Base-by-base conservation (phyloP, 2,113 vertebrate genomes). In the Nesospiza acunhae region DNA sequence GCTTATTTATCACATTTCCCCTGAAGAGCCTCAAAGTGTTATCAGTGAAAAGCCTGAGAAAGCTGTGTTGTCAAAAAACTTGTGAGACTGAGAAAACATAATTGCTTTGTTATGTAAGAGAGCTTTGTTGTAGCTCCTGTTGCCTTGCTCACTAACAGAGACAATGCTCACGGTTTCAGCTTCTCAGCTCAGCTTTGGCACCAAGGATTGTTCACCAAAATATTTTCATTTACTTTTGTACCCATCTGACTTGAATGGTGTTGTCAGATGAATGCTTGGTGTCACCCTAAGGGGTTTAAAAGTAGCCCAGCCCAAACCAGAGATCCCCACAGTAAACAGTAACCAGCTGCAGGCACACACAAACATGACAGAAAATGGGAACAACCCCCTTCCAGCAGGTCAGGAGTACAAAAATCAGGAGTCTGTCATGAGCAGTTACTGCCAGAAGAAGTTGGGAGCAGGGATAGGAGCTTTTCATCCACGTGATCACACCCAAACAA, bases 51-150 rank as follows among this genome's bases (percentile, higher is more conserved):
- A 94, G 74, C 64, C 56, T 30, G 70, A 69, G 76, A 92, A 96
- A 80, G 46, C 89, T 80, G 66, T 84, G 69, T 90, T 93, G 91
- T 93, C 39, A 90, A 82, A 79, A 82, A 91, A 94, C 85, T 50
- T 89, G 88, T 77, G 86, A 94, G 83, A 91, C 79, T 84, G 68
- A 84, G 79, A 84, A 96, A 96, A 89, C 27, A 23, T 88, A 92
- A 92, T 84, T 87, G 64, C 72, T 92, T 89, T 0, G 0, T 95
- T 95, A 91, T 37, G 19, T 80, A 92, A 96, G 87, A 44, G 47
- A 0, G 14, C 35, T 28, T 83, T 88, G 58, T 74, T 80, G 84
- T 33, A 70, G 37, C 63, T 95, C 92, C 90, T 94, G 93, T 39
- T 91, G 66, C 86, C 81, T 59, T 31, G n/a, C 82, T 75, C 49